Evolutionary conservation across 2,113 vertebrate genomes (phyloP).

Genomic region (Coptodon bakossiorum): DNA sequence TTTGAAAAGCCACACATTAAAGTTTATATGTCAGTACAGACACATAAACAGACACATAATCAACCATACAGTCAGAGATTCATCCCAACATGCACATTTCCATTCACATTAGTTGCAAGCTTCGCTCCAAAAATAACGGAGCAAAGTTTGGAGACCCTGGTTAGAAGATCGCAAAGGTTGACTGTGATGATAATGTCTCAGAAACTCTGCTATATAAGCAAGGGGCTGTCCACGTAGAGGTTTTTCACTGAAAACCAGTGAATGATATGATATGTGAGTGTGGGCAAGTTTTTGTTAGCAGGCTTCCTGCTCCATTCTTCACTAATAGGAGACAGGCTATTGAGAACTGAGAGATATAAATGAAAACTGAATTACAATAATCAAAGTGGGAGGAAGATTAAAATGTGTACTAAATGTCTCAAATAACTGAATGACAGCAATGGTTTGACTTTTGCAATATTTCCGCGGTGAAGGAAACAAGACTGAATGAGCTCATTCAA

Average conservation of each 20-base stretch:
- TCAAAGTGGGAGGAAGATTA: neutral
- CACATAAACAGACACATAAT: neutral
- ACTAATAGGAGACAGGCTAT: rapidly evolving
- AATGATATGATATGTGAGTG: neutral
- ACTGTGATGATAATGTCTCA: neutral
- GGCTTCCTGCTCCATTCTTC: neutral
- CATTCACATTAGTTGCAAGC: neutral
- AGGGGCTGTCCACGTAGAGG: neutral
- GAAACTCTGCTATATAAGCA: neutral
- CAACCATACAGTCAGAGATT: neutral
- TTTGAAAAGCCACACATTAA: neutral
- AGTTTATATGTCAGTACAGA: neutral
- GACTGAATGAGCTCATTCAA: neutral
- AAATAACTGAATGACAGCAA: neutral
- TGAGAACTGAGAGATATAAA: neutral
- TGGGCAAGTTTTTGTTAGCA: neutral
- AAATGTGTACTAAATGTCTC: neutral
- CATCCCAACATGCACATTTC: neutral
- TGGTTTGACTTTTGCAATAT: neutral
- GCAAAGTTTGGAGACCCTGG: neutral
- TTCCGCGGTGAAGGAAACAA: neutral
- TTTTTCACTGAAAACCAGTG: rapidly evolving
- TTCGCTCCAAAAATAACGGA: neutral
- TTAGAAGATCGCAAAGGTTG: neutral
- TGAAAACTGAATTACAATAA: neutral